phyloP scores from a whole-genome alignment of 1,140 invertebrate species.

The Brachionus koreanus region DNA sequence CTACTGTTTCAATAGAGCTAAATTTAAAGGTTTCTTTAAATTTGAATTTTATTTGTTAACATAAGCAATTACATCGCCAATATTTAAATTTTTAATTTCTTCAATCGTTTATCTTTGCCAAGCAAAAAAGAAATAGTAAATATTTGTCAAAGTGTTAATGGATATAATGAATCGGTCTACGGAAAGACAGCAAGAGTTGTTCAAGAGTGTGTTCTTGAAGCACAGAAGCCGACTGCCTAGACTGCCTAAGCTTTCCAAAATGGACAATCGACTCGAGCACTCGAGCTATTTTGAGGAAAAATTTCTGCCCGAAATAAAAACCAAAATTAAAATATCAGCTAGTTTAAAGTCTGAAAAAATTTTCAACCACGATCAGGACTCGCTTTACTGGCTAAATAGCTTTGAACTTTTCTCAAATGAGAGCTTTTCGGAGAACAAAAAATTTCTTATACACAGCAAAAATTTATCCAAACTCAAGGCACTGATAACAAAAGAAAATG shows the following conservation, averaged over 20 bases:
- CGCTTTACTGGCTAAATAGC: neutral
- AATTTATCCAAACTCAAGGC: constrained; percentile 25
- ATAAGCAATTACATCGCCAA: neutral
- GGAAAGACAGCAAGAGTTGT: neutral
- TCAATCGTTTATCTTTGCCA: neutral
- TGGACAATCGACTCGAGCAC: neutral
- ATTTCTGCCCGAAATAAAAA: neutral
- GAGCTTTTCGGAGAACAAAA: neutral
- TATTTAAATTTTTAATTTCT: neutral
- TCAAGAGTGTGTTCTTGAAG: neutral
- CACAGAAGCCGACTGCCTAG: neutral
- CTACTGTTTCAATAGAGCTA: neutral
- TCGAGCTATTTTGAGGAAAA: neutral
- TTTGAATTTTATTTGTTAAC: constrained; percentile 5
- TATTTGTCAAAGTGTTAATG: neutral
- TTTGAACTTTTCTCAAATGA: neutral
- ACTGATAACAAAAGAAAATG: neutral
- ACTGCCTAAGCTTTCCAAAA: neutral
- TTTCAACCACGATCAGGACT: neutral
- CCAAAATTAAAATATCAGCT: neutral
- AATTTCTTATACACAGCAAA: constrained; percentile 7
- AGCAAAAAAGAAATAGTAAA: neutral
- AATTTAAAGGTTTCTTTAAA: neutral
- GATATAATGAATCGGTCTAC: neutral
- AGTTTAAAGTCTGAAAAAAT: neutral